These are phyloP conservation scores for Laticauda laticaudata DNA, from an alignment of 2,113 vertebrate species.

Conservation along the genomic window DNA sequence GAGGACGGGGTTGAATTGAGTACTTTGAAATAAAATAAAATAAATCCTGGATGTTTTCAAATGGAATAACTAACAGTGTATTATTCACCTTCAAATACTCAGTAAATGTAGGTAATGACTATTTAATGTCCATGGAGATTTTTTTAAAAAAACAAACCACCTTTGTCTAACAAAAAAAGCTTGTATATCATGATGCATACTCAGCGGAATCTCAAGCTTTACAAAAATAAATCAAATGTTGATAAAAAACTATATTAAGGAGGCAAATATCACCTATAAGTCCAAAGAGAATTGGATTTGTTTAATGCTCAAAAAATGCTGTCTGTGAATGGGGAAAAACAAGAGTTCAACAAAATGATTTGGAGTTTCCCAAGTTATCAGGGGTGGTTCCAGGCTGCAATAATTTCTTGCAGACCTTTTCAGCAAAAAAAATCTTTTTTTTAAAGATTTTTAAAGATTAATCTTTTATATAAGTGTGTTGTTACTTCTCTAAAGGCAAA, in stretches of 20 bases:
- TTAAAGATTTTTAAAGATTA: too few species aligned
- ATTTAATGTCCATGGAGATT: not conserved
- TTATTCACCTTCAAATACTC: not conserved
- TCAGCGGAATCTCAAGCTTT: not conserved
- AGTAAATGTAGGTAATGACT: not conserved
- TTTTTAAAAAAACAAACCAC: not conserved
- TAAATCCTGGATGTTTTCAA: not conserved
- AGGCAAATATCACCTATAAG: not conserved
- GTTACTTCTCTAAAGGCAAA: not conserved
- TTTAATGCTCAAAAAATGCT: not conserved
- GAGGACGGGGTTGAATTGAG: not conserved
- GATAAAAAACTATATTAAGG: not conserved
- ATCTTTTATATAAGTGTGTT: not conserved
- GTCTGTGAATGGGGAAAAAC: not conserved
- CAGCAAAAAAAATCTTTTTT: not conserved
- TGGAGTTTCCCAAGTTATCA: not conserved
- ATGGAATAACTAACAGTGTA: not conserved
- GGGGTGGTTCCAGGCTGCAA: not conserved
- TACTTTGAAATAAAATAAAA: not conserved
- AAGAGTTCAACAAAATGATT: not conserved
- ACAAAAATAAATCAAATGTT: not conserved
- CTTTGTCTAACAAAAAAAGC: not conserved
- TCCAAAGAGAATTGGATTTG: not conserved
- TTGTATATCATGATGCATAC: not conserved
- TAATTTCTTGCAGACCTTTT: not conserved